Evolutionary conservation across 2,888 invertebrate species (phyloP), one percentile per base, ranked within the genome.

Genomic region (Patella pellucida): DNA sequence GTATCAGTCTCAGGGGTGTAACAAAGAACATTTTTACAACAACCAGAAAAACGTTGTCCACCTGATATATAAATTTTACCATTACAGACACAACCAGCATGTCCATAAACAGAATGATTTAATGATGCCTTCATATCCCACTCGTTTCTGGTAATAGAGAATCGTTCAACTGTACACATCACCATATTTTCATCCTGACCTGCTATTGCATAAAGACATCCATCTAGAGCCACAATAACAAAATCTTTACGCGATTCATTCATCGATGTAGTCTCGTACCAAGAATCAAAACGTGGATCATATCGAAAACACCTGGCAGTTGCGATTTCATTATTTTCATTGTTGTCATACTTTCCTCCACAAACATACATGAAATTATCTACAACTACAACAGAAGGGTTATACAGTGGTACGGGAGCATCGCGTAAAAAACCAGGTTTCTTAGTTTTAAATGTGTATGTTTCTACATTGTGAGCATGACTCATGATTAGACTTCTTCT

Each of bases 361-460:
- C 90, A 90, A 0, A 87, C 89, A 74, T 90, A 90, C 88, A 90
- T 86, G 79, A 90, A 90, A 76, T 90, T 90, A 80, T 90, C 89
- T 14, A 90, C 86, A 14, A 89, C 89, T 67, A 85, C 86, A 7
- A 90, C 87, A 71, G 89, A 86, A 7, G 90, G 90, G 76, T 89
- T 89, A 77, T 89, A 90, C 76, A 90, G 75, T 12, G 89, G 89
- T 51, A 90, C 87, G 14, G 86, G 86, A 11, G 87, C 83, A 74
- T 90, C 90, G 41, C 85, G 83, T 51, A 90, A 78, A 79, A 86
- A 89, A 1, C 87, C 86, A 76, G 88, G 88, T 68, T 85, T 82
- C 74, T 87, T 86, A 19, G 83, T 86, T 68, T 84, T 81, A 75
- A 90, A 84, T 71, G 88, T 87, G 74, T 87, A 90, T 74, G 85